These are phyloP conservation scores for Hyposoter didymator DNA, from an alignment of 2,888 invertebrate genomes.

Conservation along the genomic window DNA sequence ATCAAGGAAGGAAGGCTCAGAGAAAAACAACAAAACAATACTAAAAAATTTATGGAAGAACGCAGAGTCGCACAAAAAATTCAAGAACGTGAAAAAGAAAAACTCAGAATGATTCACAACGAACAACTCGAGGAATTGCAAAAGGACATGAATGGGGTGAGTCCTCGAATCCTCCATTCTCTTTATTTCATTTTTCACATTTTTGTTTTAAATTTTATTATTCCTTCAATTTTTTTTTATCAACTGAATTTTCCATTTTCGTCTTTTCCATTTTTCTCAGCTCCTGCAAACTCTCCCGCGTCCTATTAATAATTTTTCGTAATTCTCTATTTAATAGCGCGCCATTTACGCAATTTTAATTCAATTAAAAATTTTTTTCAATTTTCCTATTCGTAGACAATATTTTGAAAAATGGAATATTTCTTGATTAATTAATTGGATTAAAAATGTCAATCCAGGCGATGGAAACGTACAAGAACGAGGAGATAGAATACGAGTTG, in stretches of 20 bases:
- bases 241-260: no score
- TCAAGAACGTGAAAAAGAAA: constrained; percentile 96
- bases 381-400: constrained; percentile 17
- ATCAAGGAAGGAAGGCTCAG: constrained; percentile 97
- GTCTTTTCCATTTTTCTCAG: no score
- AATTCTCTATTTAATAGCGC: no score
- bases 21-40: constrained; percentile 98
- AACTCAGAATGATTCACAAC: constrained; percentile 95
- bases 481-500: constrained; percentile 95
- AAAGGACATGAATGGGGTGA: constrained; percentile 94
- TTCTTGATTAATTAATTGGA: not conserved
- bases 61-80: constrained; percentile 94
- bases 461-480: constrained; percentile 97
- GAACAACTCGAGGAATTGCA: constrained; percentile 96
- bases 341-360: no score
- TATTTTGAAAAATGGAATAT: not conserved
- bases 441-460: constrained; percentile 86
- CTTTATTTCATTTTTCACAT: no score
- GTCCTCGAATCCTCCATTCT: constrained; percentile 72
- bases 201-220: no score
- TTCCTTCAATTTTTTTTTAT: no score
- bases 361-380: not conserved
- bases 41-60: constrained; percentile 98
- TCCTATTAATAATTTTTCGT: no score
- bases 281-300: no score